Base-by-base conservation (phyloP, 2,113 vertebrate genomes). In the Stercorarius parasiticus region DNA sequence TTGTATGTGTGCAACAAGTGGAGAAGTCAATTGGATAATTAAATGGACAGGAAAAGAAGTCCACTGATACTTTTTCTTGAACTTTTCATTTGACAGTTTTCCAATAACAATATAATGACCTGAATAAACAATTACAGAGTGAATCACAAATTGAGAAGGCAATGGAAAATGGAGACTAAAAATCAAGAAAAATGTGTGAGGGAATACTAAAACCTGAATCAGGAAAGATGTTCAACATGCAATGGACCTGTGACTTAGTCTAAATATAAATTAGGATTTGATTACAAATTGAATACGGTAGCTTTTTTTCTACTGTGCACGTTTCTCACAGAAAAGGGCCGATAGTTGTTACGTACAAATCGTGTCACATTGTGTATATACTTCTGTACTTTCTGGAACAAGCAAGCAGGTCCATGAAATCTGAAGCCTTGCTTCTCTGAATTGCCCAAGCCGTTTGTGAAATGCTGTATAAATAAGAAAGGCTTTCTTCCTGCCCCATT, bases 71-170 rank as follows among this genome's bases (percentile, higher is more conserved):
- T 52, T 55, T 69, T 47, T 47, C 82, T 79, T 40, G 6, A 47
- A 55, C 27, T 91, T 95, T 92, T 92, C 8, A 40, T 91, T 81
- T 91, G 83, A 66, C 80, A 92, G 40, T 74, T 95, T 94, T 88
- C 88, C 40, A 59, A 49, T 96, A 93, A 36, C 49, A 88, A 20
- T 81, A 70, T 90, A 83, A 96, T 81, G 32, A 80, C 59, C 85
- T 89, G 71, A 95, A 93, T 96, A 96, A 97, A 89, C 52, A 85
- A 59, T 88, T 94, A n/a, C 12, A n/a, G 69, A 87, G 15, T 66
- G n/a, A 94, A 93, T 89, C 56, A 61, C 86, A 93, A 90, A 86
- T 81, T 95, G 36, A 76, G 79, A 95, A 90, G 43, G 38, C 50
- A 67, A 38, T 69, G 40, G 56, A 71, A 72, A 88, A 72, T 34